A percentile compares a stretch with the other conserved stretches of the same genome.
phyloP scores from a whole-genome alignment of 2,888 invertebrate genomes.

The Lumbricus terrestris region DNA sequence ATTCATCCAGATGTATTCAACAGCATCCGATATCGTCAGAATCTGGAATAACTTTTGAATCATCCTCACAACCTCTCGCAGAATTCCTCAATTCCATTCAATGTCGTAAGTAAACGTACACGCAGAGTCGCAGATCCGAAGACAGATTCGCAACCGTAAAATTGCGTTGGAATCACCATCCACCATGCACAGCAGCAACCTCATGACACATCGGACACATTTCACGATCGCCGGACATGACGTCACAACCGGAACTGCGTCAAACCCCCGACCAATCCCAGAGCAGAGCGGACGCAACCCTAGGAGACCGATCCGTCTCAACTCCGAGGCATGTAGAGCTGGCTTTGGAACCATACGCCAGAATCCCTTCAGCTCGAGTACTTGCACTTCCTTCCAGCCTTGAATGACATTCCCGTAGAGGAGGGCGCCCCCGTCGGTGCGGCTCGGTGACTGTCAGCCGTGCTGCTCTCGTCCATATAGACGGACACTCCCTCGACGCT shows the following conservation, averaged over 20 bases:
- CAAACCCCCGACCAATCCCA: neutral
- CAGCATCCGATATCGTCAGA: too few relatives aligned
- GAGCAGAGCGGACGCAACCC: neutral
- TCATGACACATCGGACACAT: neutral
- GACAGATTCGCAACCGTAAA: neutral
- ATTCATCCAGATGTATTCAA: too few relatives aligned
- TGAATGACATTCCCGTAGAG: constrained; percentile 46
- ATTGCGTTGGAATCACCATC: neutral
- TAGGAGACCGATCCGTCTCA: neutral
- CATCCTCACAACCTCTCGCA: neutral
- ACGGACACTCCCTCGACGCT: constrained; percentile 72
- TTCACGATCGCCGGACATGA: neutral
- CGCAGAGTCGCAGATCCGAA: neutral
- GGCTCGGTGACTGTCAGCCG: constrained; percentile 8
- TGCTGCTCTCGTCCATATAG: constrained; percentile 37
- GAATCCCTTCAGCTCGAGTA: constrained; percentile 24
- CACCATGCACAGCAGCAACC: neutral
- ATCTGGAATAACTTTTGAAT: neutral
- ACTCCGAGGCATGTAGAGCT: too few relatives aligned
- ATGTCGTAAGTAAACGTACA: too few relatives aligned
- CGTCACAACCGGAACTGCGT: neutral
- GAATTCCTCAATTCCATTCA: too few relatives aligned
- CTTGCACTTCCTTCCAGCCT: constrained; percentile 47
- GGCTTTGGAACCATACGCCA: neutral
- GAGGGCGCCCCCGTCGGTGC: constrained; percentile 22